A percentile compares a stretch with the other conserved stretches of the same genome.
phyloP scores from a whole-genome alignment of 1,140 invertebrate genomes.

The Myzus persicae region DNA sequence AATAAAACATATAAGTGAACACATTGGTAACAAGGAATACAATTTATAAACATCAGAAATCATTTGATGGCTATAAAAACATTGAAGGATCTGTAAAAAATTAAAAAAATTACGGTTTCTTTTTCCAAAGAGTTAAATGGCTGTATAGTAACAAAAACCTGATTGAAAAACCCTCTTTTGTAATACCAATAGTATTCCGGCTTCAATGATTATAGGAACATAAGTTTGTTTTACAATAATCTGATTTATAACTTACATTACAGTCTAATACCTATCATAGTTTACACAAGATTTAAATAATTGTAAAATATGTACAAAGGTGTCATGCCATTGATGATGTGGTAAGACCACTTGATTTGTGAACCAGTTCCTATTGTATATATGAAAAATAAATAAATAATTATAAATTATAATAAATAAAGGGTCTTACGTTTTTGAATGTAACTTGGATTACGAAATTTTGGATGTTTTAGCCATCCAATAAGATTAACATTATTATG shows the following conservation, averaged over 20 bases:
- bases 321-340: not conserved
- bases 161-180: not conserved
- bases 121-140: no score
- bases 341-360: not conserved
- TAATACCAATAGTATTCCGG: not conserved
- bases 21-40: not conserved
- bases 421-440: constrained; percentile 51
- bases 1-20: not conserved
- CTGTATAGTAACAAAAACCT: not conserved
- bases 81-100: not conserved
- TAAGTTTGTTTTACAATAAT: not conserved
- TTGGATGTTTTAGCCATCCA: constrained; percentile 50
- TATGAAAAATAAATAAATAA: not conserved
- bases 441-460: constrained; percentile 37
- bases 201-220: not conserved
- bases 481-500: constrained; percentile 47
- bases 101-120: no score
- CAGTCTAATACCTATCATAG: not conserved
- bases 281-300: not conserved
- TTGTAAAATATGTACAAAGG: not conserved
- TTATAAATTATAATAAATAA: not conserved
- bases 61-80: not conserved
- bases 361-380: not conserved
- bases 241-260: not conserved
- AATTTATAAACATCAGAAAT: not conserved